Conservation (phyloP, 1,140 invertebrate genomes). For the Tetramorium simillimum region DNA sequence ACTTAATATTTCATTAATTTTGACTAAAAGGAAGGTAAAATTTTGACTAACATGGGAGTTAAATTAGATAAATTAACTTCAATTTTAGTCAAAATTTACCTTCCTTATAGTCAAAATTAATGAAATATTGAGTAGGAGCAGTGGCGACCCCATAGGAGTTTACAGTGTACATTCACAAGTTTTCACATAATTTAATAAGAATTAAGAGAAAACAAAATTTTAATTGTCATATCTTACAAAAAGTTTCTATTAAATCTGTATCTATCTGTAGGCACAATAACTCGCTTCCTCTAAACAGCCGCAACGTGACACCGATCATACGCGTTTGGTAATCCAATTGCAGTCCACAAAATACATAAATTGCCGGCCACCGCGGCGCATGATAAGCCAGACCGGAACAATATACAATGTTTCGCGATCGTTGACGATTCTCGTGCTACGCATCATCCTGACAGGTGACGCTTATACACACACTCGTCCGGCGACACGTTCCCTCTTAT, state of each 20-base stretch:
- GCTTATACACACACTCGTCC: constrained; percentile 1
- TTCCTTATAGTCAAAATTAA: too few relatives aligned
- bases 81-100: too few relatives aligned
- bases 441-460: constrained; percentile 6
- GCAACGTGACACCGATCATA: constrained; percentile 33
- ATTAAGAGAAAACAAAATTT: not conserved
- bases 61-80: too few relatives aligned
- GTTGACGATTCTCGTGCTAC: constrained; percentile 35
- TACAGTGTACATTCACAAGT: too few relatives aligned
- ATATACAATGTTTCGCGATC: constrained; percentile 22
- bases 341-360: constrained; percentile 40
- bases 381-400: constrained; percentile 34
- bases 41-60: too few relatives aligned
- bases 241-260: not conserved
- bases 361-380: not conserved
- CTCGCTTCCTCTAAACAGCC: not conserved
- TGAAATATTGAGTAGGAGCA: too few relatives aligned
- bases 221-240: not conserved
- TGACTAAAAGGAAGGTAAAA: too few relatives aligned
- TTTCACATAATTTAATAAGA: not conserved
- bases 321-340: constrained; percentile 46
- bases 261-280: not conserved
- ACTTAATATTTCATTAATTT: too few relatives aligned
- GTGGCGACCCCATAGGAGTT: too few relatives aligned
- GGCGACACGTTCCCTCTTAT: constrained; percentile 61